Evolutionary conservation across 1,140 invertebrate species (phyloP), one percentile per base, ranked within the genome.

Genomic region (Bursaphelenchus mucronatus): DNA sequence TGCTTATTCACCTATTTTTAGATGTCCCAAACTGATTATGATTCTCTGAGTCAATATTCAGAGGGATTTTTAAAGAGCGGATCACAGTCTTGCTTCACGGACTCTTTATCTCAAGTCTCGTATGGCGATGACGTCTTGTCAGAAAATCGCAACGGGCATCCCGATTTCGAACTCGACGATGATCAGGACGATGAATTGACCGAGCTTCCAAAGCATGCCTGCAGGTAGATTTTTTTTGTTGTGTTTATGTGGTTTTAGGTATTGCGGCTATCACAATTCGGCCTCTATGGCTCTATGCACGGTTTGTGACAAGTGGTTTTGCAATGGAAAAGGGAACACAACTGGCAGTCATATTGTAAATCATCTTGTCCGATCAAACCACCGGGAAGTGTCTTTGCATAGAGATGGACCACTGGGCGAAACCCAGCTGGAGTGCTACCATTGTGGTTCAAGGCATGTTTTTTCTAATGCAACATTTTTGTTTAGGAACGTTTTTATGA

Each of bases 251-350:
- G 17, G 15, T 68, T 52, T n/a, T 68, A 85, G 85, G 19, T 87
- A 99, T 81, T 99, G 96, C 84, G 94, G 94, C 53, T 94, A 99
- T 70, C 92, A 97, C 84, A 96, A 99, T 82, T 94, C 94, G 1
- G 88, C 90, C 64, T 94, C 91, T 72, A 94, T 99, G 43, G 93
- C 97, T 19, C 92, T 92, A 88, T 99, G 96, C 82, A 97, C 96
- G 82, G 87, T 91, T 47, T 97, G 95, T 80, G 94, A 94, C 74
- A 97, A 97, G 82, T 99, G 96, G 96, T 98, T 99, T 81, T 99
- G 96, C 82, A 99, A 99, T 87, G 94, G 94, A 7, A 87, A 94
- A 70, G 95, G 95, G 4, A 95, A 93, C 80, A 97, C 94, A 4
- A 94, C 92, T 13, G 95, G 94, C 3, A 96, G 94, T 55, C 96